Percentiles rank a stretch among this genome's conserved stretches.
These are phyloP conservation scores for Lutraria lutraria DNA, from an alignment of 2,888 invertebrate genomes.

Conservation along the genomic window DNA sequence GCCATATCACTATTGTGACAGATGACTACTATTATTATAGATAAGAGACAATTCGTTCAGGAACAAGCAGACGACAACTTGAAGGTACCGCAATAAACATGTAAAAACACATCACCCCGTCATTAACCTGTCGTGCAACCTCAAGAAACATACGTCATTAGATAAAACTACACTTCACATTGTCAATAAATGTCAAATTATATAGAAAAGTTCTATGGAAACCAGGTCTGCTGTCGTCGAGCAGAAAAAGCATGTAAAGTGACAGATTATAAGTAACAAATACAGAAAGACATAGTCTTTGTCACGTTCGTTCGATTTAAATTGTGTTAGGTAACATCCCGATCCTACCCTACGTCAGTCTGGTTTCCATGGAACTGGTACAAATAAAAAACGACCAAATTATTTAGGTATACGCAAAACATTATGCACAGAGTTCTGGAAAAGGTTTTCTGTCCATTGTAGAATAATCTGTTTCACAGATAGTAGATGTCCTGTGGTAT, in stretches of 20 bases:
- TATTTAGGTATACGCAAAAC: background rate
- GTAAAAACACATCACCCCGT: background rate
- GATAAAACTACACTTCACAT: background rate
- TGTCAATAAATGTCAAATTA: background rate
- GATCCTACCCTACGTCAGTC: background rate
- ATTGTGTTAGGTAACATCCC: background rate
- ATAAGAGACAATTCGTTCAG: too few relatives aligned
- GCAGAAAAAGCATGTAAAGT: background rate
- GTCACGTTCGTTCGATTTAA: background rate
- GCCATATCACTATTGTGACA: too few relatives aligned
- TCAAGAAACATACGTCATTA: background rate
- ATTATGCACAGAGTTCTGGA: background rate
- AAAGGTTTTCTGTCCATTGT: conserved; percentile 45
- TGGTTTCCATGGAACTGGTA: background rate
- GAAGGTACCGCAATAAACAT: too few relatives aligned
- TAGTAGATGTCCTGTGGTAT: conserved; percentile 42
- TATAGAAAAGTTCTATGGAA: background rate
- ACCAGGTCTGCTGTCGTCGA: background rate
- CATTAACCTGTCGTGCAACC: background rate
- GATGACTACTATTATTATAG: too few relatives aligned
- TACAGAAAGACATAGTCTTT: too few relatives aligned
- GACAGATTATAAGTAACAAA: background rate
- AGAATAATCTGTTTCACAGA: conserved; percentile 53
- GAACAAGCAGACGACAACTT: too few relatives aligned
- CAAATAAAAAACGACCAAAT: background rate